Evolutionary conservation across 2,888 invertebrate species (phyloP), one percentile per base, ranked within the genome.

Genomic region (Sturmia bella): DNA sequence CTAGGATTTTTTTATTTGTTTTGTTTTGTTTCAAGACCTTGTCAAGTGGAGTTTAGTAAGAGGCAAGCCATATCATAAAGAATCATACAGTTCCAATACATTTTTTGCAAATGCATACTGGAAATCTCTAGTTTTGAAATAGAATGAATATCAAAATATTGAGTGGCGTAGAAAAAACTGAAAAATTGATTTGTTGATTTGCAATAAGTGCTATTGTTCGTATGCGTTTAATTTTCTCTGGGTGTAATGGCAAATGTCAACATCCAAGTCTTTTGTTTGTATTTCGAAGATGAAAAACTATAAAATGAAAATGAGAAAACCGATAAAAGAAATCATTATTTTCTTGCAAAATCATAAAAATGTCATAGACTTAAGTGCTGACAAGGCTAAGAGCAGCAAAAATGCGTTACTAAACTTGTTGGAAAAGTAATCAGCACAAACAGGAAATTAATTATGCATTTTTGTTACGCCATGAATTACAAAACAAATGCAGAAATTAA

Each of bases 171-270:
- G 6, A 39, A 32, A 66, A 74, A 15, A 50, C n/a, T 43, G 17
- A 52, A 59, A 68, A 76, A 76, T 69, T 76, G 59, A 76, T 69
- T 76, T 76, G 69, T 69, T 69, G 61, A 68, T 63, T 63, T 63
- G 52, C 24, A 37, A 24, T 27, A 72, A 78, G 73, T 79, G 66
- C 37, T 21, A 24, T 72, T 72, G 59, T 72, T 77, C 72, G 43
- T 37, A 17, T 54, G 13, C 32, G 24, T 19, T 57, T 24, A 19
- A n/a, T 59, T 48, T 59, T 19, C 39, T 69, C 45, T 63, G 54
- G 59, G 52, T 73, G 72, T 68, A 73, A 68, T 73, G 73, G 43
- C 78, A 66, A 79, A 73, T 73, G 59, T 79, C 59, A 66, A 79
- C 45, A 73, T 27, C 17, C 19, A 11, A 43, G 24, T 45, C 37